These are phyloP conservation scores for Chromoteleia sp. DNA, from an alignment of 2,888 invertebrate genomes.

Conservation along the genomic window DNA sequence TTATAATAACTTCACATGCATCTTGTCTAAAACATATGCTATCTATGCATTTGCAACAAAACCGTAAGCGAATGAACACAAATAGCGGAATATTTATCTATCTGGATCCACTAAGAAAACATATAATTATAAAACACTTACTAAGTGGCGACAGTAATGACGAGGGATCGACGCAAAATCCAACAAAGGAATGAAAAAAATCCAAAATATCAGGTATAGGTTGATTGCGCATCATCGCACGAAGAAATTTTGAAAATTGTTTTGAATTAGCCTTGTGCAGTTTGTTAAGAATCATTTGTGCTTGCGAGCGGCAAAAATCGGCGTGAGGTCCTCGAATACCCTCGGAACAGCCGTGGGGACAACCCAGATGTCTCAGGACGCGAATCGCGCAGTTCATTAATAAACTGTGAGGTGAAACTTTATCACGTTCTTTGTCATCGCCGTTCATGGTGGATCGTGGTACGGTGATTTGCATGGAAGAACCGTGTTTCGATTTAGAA, in stretches of 20 bases:
- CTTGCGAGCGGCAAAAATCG: slow-evolving; percentile 95
- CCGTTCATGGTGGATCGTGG: slow-evolving; percentile 54
- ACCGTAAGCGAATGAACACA: slow-evolving; percentile 60
- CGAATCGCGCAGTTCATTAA: slow-evolving; percentile 90
- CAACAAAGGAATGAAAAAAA: slow-evolving; percentile 97
- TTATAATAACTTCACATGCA: not conserved
- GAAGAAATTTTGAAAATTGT: slow-evolving; percentile 88
- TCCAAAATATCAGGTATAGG: slow-evolving; percentile 94
- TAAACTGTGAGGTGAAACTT: slow-evolving; percentile 88
- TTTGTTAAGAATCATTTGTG: slow-evolving; percentile 91
- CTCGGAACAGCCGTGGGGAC: slow-evolving; percentile 96
- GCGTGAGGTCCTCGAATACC: slow-evolving; percentile 93
- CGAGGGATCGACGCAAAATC: slow-evolving; percentile 97
- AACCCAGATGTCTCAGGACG: slow-evolving; percentile 95
- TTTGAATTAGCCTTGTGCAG: slow-evolving; percentile 89
- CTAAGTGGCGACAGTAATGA: slow-evolving; percentile 94
- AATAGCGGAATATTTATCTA: slow-evolving; percentile 31
- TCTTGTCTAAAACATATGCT: not conserved
- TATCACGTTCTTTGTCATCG: slow-evolving; percentile 56
- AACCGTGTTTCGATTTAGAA: slow-evolving; percentile 58
- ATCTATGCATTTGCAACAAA: slow-evolving; percentile 50
- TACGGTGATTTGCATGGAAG: slow-evolving; percentile 59
- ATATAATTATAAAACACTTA: slow-evolving; percentile 86
- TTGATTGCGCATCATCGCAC: slow-evolving; percentile 91
- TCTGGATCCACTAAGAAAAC: slow-evolving; percentile 8